phyloP scores from a whole-genome alignment of 2,797 vertebrate species.

The Premnoplex brunnescens region DNA sequence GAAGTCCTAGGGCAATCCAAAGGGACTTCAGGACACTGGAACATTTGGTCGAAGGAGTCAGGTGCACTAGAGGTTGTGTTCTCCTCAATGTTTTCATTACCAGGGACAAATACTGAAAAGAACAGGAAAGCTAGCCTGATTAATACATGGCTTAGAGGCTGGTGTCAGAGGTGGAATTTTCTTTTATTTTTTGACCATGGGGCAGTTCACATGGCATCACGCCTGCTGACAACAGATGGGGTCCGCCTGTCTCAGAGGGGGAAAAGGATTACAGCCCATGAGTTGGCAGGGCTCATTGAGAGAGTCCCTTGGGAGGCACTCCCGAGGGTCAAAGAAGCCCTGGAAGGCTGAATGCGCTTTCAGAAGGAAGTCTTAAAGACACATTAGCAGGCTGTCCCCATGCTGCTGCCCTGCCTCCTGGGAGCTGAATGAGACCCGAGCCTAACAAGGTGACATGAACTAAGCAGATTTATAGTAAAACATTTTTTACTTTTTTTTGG shows the following conservation, averaged over 20 bases:
- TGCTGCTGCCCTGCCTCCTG: neutral
- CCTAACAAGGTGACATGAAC: neutral
- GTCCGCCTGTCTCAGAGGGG: neutral
- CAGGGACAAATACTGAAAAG: neutral
- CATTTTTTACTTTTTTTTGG: no score
- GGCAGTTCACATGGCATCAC: neutral
- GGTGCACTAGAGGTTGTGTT: neutral
- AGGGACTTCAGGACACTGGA: neutral
- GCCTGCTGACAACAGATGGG: neutral
- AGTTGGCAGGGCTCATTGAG: neutral
- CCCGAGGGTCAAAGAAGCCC: neutral
- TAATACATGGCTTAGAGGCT: neutral
- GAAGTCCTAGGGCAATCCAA: neutral
- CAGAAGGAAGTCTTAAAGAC: neutral
- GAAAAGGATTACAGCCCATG: neutral
- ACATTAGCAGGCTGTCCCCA: neutral
- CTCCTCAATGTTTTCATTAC: neutral
- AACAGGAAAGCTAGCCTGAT: neutral
- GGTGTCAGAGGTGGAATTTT: neutral
- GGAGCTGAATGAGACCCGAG: neutral
- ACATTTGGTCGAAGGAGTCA: neutral
- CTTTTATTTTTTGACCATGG: neutral
- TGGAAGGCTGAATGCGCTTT: neutral
- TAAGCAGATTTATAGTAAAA: neutral
- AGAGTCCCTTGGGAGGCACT: neutral